These are phyloP conservation scores for Tenthredo amoena DNA, from an alignment of 2,888 invertebrate genomes.

Conservation along the genomic window DNA sequence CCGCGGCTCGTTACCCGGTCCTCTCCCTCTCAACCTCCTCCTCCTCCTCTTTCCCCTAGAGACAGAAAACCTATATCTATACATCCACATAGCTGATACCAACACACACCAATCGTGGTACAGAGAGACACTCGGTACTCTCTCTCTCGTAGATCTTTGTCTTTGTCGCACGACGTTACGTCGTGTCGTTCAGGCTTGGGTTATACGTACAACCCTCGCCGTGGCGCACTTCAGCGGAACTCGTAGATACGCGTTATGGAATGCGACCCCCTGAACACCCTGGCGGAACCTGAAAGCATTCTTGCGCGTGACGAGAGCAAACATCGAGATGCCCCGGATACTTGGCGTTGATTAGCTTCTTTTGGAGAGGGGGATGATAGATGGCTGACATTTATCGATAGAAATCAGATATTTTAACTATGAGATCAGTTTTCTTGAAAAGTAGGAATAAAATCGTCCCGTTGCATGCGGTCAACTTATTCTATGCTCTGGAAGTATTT, in stretches of 20 bases:
- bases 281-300: constrained; percentile 38
- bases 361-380: constrained; percentile 2
- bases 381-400: constrained; percentile 28
- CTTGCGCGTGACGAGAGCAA: constrained; percentile 50
- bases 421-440: neutral
- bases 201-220: neutral
- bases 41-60: constrained; percentile 35
- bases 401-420: constrained; percentile 26
- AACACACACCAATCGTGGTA: constrained; percentile 32
- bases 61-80: constrained; percentile 36
- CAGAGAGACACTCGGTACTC: constrained; percentile 62
- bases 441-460: neutral
- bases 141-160: constrained; percentile 61
- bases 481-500: neutral
- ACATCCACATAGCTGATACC: neutral
- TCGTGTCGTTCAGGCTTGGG: neutral
- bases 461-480: neutral
- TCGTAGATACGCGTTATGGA: constrained; percentile 36
- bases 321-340: constrained; percentile 48
- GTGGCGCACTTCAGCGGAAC: neutral
- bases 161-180: constrained; percentile 53
- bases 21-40: constrained; percentile 57
- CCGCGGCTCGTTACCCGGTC: constrained; percentile 77
- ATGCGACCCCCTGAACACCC: constrained; percentile 8
- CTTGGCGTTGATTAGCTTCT: constrained; percentile 49